phyloP scores from a whole-genome alignment of 2,888 invertebrate genomes.

The Plemyria rubiginata region DNA sequence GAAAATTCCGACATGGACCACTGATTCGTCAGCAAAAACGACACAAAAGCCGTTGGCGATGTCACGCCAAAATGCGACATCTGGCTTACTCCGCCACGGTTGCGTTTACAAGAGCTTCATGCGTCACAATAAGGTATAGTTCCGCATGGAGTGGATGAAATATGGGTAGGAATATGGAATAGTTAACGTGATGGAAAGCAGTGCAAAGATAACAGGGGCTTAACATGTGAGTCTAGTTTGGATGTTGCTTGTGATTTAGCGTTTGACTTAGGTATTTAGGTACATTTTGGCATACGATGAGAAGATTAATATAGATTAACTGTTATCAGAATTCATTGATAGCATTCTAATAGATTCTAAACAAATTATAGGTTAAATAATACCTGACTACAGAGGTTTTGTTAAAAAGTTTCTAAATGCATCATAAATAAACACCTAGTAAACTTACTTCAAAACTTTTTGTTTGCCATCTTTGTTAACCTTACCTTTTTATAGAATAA shows the following conservation, averaged over 20 bases:
- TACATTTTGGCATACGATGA: background rate
- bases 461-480: no score
- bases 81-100: conserved; percentile 18
- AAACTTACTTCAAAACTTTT: no score
- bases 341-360: no score
- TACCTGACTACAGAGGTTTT: no score
- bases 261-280: background rate
- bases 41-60: conserved; percentile 39
- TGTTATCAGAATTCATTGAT: no score
- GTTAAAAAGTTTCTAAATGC: no score
- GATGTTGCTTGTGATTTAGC: conserved; percentile 7
- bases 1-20: conserved; percentile 47
- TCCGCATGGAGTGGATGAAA: conserved; percentile 17
- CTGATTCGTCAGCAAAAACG: conserved; percentile 51
- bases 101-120: conserved; percentile 32
- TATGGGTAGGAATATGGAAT: conserved; percentile 25
- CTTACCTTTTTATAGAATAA: no score
- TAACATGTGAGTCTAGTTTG: conserved; percentile 20
- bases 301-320: no score
- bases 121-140: conserved; percentile 24
- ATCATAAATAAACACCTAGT: no score
- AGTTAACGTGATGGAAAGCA: conserved; percentile 33
- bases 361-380: no score
- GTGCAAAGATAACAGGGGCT: conserved; percentile 34
- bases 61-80: conserved; percentile 38